A percentile compares a stretch with the other conserved stretches of the same genome.
Evolutionary conservation across 2,888 invertebrate genomes (phyloP).

Genomic region (Cerceris ruficornis): DNA sequence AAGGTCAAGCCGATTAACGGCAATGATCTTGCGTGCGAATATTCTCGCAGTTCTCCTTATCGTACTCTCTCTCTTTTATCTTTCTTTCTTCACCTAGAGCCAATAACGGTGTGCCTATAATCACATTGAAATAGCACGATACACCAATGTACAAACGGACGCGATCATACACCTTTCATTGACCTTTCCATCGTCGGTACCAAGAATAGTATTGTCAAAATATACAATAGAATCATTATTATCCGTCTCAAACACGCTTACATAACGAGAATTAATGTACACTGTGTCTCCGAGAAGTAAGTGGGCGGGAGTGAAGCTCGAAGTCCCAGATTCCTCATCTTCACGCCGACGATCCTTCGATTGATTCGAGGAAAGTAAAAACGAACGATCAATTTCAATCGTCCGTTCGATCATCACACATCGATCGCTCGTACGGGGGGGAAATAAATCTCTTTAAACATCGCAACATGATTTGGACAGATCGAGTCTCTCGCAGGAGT

Average conservation of each 20-base stretch:
- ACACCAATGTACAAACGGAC: conserved; percentile 72
- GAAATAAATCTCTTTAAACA: conserved; percentile 61
- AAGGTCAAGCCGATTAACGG: conserved; percentile 19
- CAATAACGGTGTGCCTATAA: conserved; percentile 59
- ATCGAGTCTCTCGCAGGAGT: conserved; percentile 23
- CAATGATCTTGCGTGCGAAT: conserved; percentile 10
- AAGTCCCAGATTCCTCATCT: conserved; percentile 39
- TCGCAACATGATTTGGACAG: conserved; percentile 60
- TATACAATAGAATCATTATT: conserved; percentile 74
- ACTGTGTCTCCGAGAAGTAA: conserved; percentile 69
- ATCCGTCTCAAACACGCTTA: conserved; percentile 62
- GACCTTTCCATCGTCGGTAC: conserved; percentile 60
- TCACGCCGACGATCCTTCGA: conserved; percentile 61
- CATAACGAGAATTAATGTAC: conserved; percentile 72
- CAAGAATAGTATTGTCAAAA: conserved; percentile 79
- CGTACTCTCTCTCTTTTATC: conserved; percentile 2
- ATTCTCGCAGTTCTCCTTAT: conserved; percentile 7
- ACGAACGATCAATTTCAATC: conserved; percentile 34
- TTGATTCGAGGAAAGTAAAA: conserved; percentile 41
- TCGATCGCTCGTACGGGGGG: conserved; percentile 41
- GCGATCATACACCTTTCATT: conserved; percentile 62
- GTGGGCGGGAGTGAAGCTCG: conserved; percentile 53
- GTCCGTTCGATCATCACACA: conserved; percentile 37
- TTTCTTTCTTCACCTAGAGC: conserved; percentile 29
- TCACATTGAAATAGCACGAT: conserved; percentile 65